Base-by-base conservation (phyloP, 1,140 invertebrate species). In the Drosophila arawakana region DNA sequence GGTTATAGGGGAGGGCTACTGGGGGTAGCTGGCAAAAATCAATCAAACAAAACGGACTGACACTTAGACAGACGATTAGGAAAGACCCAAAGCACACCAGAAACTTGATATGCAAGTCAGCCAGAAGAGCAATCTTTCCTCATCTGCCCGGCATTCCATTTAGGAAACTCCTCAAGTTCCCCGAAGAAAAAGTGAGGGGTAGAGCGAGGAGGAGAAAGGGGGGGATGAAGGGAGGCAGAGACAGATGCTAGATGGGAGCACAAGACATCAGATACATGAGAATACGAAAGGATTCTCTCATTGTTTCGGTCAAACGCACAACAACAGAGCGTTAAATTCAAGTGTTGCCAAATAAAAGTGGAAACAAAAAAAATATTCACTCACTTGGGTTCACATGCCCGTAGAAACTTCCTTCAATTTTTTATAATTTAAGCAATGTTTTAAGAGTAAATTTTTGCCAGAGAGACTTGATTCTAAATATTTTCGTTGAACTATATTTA, bases 301-400 rank as follows among this genome's bases (percentile, higher is more conserved):
- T 81, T 81, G 79, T 81, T 81, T 81, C 79, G 79, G 79, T 81
- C 65, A 81, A 81, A 66, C 69, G 79, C 79, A 81, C 79, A 81
- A 74, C 79, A 81, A 81, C 79, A 78, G 74, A 78, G 60, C 79
- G 79, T 81, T 78, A 81, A 81, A 81, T 81, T 81, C 63, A 71
- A 73, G 39, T 68, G 39, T 59, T 30, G 41, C 21, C 25, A 8
- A 44, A 18, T 10, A 50, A 25, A 3, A 30, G 39, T 15, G 50
- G 49, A 5, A 30, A 3, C 13, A 11, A 57, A 18, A 15, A 15
- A 41, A 41, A 43, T 41, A 15, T 41, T 30, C 25, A 30, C 54
- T 57, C 7, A 21, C 15, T 21, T 41, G 46, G 15, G 15, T 41
- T 57, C 35, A 41, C 37, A 57, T 9, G 10, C 37, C 4, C 37